Evolutionary conservation across 2,113 vertebrate genomes (phyloP).

Genomic region (Uria aalge): DNA sequence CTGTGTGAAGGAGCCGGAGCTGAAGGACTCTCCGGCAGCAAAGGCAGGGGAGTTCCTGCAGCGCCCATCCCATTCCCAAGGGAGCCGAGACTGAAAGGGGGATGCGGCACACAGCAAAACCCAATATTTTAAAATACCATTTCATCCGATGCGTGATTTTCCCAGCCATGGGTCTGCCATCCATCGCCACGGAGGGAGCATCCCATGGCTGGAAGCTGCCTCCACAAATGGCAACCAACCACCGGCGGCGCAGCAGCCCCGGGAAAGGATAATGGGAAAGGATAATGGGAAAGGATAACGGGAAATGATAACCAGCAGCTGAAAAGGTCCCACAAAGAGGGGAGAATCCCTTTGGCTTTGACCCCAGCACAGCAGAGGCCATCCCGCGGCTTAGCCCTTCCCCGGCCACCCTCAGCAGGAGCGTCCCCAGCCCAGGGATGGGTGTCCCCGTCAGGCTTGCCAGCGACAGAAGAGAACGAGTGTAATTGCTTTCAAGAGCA

Average conservation of each 20-base stretch:
- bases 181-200: not conserved
- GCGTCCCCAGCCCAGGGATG: not conserved
- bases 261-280: too few relatives aligned
- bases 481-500: not conserved
- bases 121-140: rapidly evolving
- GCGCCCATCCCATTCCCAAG: not conserved
- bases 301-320: not conserved
- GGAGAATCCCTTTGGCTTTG: not conserved
- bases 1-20: not conserved
- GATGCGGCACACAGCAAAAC: rapidly evolving
- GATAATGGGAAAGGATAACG: too few relatives aligned
- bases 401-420: not conserved
- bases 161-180: rapidly evolving
- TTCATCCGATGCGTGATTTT: rapidly evolving
- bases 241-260: rapidly evolving
- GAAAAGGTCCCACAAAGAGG: not conserved
- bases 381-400: not conserved
- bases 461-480: not conserved
- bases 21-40: not conserved
- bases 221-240: too few relatives aligned
- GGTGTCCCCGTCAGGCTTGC: not conserved
- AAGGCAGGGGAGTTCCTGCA: not conserved
- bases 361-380: not conserved
- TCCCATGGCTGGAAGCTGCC: not conserved
- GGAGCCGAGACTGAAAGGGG: not conserved